phyloP scores from a whole-genome alignment of 92 coral and sea anemone genomes.

The Plumapathes pennacea region DNA sequence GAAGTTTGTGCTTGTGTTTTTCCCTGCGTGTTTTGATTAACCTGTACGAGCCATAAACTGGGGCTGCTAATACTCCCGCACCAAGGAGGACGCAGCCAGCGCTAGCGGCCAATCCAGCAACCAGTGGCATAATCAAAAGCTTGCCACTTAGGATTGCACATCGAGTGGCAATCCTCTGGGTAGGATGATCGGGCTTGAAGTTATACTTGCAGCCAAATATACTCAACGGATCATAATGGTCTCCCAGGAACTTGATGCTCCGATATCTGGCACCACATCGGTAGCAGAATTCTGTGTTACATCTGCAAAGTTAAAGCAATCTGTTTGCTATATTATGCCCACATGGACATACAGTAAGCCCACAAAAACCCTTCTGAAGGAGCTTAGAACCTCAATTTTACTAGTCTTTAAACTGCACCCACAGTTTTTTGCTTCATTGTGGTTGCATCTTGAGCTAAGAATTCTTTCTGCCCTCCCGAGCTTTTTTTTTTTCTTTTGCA shows the following conservation, averaged over 20 bases:
- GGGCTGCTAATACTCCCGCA: slow-evolving; percentile 67
- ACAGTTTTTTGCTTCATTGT: too few relatives aligned
- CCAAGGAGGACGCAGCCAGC: slow-evolving; percentile 71
- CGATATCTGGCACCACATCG: slow-evolving; percentile 75
- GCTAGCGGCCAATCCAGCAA: slow-evolving; percentile 72
- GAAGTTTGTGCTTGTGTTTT: not conserved
- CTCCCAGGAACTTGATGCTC: slow-evolving; percentile 72
- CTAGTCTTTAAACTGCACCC: too few relatives aligned
- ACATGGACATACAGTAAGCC: too few relatives aligned
- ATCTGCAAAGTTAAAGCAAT: slow-evolving; percentile 31
- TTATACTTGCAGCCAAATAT: slow-evolving; percentile 84
- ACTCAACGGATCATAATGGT: slow-evolving; percentile 80
- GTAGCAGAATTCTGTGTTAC: slow-evolving; percentile 85
- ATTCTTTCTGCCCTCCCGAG: too few relatives aligned
- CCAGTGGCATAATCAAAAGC: slow-evolving; percentile 51
- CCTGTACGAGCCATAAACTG: slow-evolving; percentile 77
- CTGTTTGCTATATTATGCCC: too few relatives aligned
- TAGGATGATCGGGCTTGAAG: slow-evolving; percentile 72
- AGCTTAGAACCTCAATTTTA: too few relatives aligned
- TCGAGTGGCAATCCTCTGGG: slow-evolving; percentile 70
- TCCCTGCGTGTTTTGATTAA: slow-evolving; percentile 58
- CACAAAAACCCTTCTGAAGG: too few relatives aligned
- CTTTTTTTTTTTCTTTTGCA: too few relatives aligned
- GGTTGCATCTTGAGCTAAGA: too few relatives aligned
- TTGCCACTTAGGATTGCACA: slow-evolving; percentile 76